A percentile compares a stretch with the other conserved stretches of the same genome.
phyloP scores from a whole-genome alignment of 2,888 invertebrate genomes.

The Aelia acuminata region DNA sequence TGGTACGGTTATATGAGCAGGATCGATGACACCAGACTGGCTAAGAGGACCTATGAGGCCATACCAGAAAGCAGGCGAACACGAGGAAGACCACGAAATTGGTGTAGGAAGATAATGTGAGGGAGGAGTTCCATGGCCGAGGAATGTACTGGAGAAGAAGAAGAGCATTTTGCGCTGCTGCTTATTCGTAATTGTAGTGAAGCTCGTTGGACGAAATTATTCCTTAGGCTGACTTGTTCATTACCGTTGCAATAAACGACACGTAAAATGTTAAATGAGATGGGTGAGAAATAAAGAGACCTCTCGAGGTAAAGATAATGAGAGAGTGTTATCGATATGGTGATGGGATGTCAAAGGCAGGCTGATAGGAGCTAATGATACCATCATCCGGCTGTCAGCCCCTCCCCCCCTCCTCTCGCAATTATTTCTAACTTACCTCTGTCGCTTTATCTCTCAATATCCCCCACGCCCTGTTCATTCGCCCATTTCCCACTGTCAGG shows the following conservation, averaged over 20 bases:
- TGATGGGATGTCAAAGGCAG: constrained; percentile 18
- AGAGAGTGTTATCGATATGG: not conserved
- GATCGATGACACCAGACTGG: no score
- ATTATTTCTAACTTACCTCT: constrained; percentile 17
- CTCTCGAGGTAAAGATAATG: not conserved
- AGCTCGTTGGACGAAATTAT: no score
- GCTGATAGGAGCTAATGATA: constrained; percentile 1
- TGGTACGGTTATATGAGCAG: no score
- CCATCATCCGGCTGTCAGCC: not conserved
- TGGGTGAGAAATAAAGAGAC: not conserved
- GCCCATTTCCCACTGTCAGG: not conserved
- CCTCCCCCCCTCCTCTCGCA: not conserved
- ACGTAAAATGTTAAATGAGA: no score
- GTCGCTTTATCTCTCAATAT: not conserved
- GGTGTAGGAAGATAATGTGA: no score
- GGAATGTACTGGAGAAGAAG: no score
- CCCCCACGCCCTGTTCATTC: not conserved
- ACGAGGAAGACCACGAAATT: no score
- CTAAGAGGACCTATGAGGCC: no score
- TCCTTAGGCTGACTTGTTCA: not conserved
- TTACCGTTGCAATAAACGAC: not conserved
- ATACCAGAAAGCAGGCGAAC: no score
- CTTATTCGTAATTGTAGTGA: no score
- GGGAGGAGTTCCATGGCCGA: no score
- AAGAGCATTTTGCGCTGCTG: no score